Base-by-base conservation (phyloP, 1,140 invertebrate species). In the Papilio helenus region DNA sequence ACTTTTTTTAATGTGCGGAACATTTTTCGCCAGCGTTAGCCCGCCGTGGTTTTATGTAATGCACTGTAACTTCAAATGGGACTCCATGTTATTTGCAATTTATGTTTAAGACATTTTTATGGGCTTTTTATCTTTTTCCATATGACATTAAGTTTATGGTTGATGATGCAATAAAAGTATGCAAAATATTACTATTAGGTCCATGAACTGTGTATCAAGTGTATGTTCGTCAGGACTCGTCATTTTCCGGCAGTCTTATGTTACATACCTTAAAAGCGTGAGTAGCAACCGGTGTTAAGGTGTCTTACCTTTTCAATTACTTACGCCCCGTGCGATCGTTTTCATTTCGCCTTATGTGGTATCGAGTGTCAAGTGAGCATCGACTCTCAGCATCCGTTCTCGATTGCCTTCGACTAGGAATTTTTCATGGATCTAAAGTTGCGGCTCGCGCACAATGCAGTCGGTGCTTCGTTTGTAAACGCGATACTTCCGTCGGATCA, bases 401-500 rank as follows among this genome's bases (percentile, higher is more conserved):
- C 79, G 84, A 88, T 91, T 88, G 88, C 85, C 86, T 84, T 85
- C 83, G 58, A 85, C 84, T 88, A 86, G 85, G 79, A 83, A 79
- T 85, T 79, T 39, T 84, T 83, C 84, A 80, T 82, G 79, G 68
- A 80, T 79, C 80, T 68, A 81, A 78, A 82, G 79, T 72, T 83
- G 83, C 58, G 77, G 72, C 84, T 84, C 73, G 77, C 81, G 87
- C 86, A 92, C 92, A 92, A 92, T 92, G 87, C 88, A 89, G 87
- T 88, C 93, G 93, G 93, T 87, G 84, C 81, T 72, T 85, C 89
- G 85, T 93, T 93, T 93, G 93, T 91, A 92, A 90, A 94, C 85
- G 89, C 88, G 93, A 94, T 94, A 94, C 92, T 93, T 94, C 93
- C 93, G 91, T 85, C 86, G 85, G 87, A 84, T 84, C 83, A 83